Conservation (phyloP, 2,888 invertebrate genomes). For the Leptopilina syphax region DNA sequence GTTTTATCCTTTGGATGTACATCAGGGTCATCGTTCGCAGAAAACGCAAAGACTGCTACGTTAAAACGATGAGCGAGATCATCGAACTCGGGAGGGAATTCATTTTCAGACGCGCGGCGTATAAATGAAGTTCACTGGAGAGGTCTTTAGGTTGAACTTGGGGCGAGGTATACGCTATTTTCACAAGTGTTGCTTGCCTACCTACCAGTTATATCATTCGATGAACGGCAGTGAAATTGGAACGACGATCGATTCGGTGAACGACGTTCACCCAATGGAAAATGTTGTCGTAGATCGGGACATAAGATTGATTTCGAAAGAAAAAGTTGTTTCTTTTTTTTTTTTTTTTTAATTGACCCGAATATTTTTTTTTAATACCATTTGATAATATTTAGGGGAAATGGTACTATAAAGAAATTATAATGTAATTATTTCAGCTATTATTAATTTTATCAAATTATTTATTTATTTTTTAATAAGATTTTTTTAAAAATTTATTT, state of each 20-base stretch:
- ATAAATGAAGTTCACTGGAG: slow-evolving; percentile 45
- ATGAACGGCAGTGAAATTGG: slow-evolving; percentile 22
- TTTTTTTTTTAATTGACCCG: too few species aligned
- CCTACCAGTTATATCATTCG: neutral
- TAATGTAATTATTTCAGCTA: too few species aligned
- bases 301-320: neutral
- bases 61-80: slow-evolving; percentile 56
- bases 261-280: neutral
- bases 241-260: neutral
- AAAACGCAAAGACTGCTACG: slow-evolving; percentile 59
- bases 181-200: slow-evolving; percentile 39
- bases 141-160: slow-evolving; percentile 50
- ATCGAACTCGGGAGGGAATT: slow-evolving; percentile 55
- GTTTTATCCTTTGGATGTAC: slow-evolving; percentile 44
- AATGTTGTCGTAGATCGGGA: slow-evolving; percentile 31
- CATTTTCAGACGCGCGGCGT: slow-evolving; percentile 42
- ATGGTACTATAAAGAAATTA: too few species aligned
- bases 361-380: too few species aligned
- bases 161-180: neutral
- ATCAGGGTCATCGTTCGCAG: slow-evolving; percentile 67
- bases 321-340: neutral
- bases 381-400: too few species aligned
- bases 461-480: too few species aligned
- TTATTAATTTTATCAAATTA: too few species aligned
- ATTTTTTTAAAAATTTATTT: too few species aligned